Base-by-base conservation (phyloP, 2,113 vertebrate species). In the Thinocorus orbignyianus region DNA sequence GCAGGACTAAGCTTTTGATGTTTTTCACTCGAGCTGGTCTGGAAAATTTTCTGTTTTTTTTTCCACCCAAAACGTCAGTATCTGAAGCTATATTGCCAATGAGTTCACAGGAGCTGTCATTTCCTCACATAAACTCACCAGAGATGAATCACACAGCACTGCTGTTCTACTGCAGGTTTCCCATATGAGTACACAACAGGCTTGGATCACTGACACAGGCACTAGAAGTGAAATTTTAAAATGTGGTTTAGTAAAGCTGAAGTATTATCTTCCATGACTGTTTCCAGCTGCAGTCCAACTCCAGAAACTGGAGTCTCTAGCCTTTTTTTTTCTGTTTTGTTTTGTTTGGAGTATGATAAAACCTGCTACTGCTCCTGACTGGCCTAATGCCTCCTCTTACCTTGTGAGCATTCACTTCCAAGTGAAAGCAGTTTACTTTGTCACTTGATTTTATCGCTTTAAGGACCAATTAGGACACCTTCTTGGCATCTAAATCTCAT, bases 151-250 rank as follows among this genome's bases (percentile, higher is more conserved):
- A 24, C 23, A 41, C 35, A 25, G 44, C 13, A 1, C 19, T 31
- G 20, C 12, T 16, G 2, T 33, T 26, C 48, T 8, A 1, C 49
- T 64, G 54, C 7, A 10, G 33, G 24, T 39, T 37, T 73, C 28
- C 49, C 13, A 2, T 1, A 1, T 2, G 61, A 23, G 6, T 9
- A 41, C 30, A 6, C 14, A 7, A 2, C 9, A 31, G 30, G 4
- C 37, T 33, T 31, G 35, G 28, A 9, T 7, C 20, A 17, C 54
- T 52, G 60, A 35, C 9, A 6, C 28, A 37, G 33, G 33, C 26
- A 31, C 14, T 2, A 61, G 11, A 57, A 44, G 3, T 28, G 8
- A 49, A 62, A 66, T 15, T 35, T 23, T 62, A 28, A 10, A 48
- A 39, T 3, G 9, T 4, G 0, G 3, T 42, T 64, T 30, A 37